Evolutionary conservation across 2,888 invertebrate genomes (phyloP).

Genomic region (Aproaerema taeniolella): DNA sequence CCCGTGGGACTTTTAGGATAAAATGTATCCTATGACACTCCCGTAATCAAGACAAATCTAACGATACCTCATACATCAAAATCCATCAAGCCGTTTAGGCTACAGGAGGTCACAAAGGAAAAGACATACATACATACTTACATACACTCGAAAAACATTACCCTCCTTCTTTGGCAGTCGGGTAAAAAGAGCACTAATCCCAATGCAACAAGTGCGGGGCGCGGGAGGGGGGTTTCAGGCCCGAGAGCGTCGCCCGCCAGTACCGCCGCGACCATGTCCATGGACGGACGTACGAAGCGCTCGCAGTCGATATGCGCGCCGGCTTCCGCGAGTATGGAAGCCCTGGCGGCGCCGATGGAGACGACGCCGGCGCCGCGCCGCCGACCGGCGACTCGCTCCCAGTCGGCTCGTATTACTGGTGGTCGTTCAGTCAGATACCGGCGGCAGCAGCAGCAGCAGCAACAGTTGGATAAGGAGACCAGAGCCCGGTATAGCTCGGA

Average conservation of each 20-base stretch:
- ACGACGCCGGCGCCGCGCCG: constrained; percentile 78
- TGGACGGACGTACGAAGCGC: constrained; percentile 82
- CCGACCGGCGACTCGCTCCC: constrained; percentile 84
- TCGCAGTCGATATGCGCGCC: constrained; percentile 87
- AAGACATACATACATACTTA: too few relatives aligned
- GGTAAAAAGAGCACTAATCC: constrained; percentile 11
- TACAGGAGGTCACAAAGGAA: too few relatives aligned
- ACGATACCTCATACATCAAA: too few relatives aligned
- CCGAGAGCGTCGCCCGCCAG: constrained; percentile 44
- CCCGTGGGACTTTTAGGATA: too few relatives aligned
- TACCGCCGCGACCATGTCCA: constrained; percentile 78
- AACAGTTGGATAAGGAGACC: constrained; percentile 69
- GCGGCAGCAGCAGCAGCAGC: constrained; percentile 64
- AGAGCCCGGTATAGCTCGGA: constrained; percentile 81
- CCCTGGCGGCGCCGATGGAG: constrained; percentile 72
- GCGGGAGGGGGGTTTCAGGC: constrained; percentile 6
- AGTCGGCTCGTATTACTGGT: constrained; percentile 84
- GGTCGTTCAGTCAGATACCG: constrained; percentile 76
- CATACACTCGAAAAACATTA: too few relatives aligned
- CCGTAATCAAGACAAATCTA: too few relatives aligned
- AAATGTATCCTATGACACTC: too few relatives aligned
- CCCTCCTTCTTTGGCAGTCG: too few relatives aligned
- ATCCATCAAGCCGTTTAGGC: too few relatives aligned
- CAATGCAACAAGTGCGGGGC: constrained; percentile 17
- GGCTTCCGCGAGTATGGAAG: constrained; percentile 83